Evolutionary conservation across 1,140 invertebrate species (phyloP), one percentile per base, ranked within the genome.

Genomic region (Drosophila virilis): DNA sequence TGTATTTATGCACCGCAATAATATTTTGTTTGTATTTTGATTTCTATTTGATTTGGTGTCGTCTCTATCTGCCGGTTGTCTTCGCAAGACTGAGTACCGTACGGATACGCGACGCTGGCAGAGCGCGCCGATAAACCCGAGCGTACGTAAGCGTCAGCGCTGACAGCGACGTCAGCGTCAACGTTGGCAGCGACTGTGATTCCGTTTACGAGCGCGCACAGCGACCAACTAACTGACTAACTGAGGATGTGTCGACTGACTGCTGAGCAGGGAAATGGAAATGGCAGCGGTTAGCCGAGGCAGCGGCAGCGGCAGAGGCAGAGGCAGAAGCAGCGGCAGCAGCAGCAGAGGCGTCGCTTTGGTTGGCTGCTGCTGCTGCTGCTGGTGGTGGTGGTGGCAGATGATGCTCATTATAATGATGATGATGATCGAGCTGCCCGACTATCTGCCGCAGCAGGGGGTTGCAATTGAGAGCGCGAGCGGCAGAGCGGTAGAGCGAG

Each of bases 31-130:
- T 33, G 9, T 13, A 40, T 28, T 58, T 48, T 8, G 17, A 8
- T 40, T 50, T 59, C 51, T 33, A 13, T 65, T 35, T 43, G 68
- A 52, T 57, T 66, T 62, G 72, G 77, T 88, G 84, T 86, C 75
- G 86, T 90, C 84, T 91, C 77, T 91, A 91, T 91, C 85, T 91
- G 90, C 72, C 90, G 90, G 85, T 74, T 91, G 90, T 91, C 90
- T 91, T 81, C 73, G 70, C 82, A 90, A 91, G 90, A 91, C 90
- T 91, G 77, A 80, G 60, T 66, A 78, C 64, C 68, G 68, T 75
- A 80, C 59, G 80, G 80, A 81, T 84, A 81, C 82, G 78, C 74
- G 74, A 86, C 78, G 76, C 73, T 61, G 76, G 57, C 73, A 75
- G 51, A 8, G 75, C 64, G 79, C 74, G 48, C 43, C 72, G 80